These are phyloP conservation scores for Matsumyia berberina DNA, from an alignment of 2,888 invertebrate genomes.

Conservation along the genomic window DNA sequence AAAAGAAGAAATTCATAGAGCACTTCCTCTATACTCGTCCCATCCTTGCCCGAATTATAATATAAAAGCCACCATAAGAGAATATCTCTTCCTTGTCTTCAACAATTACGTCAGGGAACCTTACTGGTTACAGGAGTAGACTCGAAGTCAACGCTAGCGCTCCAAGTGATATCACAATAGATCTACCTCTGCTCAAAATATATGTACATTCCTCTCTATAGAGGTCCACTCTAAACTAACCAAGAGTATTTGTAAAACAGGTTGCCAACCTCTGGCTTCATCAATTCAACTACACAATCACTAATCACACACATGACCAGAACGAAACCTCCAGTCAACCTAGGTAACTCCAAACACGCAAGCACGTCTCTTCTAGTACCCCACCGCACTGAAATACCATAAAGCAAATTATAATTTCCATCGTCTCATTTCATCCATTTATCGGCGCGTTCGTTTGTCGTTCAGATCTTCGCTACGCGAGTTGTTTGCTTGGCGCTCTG, in stretches of 20 bases:
- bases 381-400: conserved; percentile 25
- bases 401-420: conserved; percentile 56
- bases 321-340: conserved; percentile 43
- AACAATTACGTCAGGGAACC: no score
- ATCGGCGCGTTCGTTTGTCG: conserved; percentile 46
- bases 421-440: conserved; percentile 53
- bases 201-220: no score
- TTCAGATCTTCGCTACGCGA: conserved; percentile 21
- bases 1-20: no score
- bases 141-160: no score
- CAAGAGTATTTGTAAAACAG: conserved; percentile 2
- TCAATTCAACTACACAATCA: conserved; percentile 25
- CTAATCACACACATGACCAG: conserved; percentile 9
- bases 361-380: conserved; percentile 14
- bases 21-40: no score
- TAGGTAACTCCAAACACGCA: conserved; percentile 59
- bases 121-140: no score
- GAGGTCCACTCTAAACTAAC: neutral
- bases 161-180: no score
- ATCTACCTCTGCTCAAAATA: no score
- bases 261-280: conserved; percentile 31
- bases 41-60: no score
- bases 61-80: no score
- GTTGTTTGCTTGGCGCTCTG: conserved; percentile 13
- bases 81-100: no score